phyloP scores from a whole-genome alignment of 2,888 invertebrate species.

The Oxystoma pomonae region DNA sequence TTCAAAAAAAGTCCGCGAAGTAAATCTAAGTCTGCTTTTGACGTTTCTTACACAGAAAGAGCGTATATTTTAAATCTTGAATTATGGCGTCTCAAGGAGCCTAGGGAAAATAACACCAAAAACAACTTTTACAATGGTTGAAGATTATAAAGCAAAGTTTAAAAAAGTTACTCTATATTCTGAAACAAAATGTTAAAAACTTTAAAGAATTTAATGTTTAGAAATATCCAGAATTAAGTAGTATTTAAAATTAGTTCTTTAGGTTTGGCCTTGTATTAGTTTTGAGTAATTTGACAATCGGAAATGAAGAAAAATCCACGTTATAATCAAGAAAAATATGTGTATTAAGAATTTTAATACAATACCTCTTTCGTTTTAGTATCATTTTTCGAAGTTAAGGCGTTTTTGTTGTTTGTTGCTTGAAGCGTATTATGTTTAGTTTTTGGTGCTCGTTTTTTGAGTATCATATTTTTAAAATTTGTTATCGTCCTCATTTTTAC shows the following conservation, averaged over 20 bases:
- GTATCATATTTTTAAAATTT: neutral
- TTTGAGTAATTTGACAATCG: too few species aligned
- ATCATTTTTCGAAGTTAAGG: neutral
- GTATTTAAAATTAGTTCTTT: too few species aligned
- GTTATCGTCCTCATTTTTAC: neutral
- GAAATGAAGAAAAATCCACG: too few species aligned
- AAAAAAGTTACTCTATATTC: neutral
- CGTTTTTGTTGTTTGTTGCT: neutral
- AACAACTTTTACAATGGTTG: conserved; percentile 5
- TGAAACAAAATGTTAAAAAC: too few species aligned
- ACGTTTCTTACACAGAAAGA: conserved; percentile 31
- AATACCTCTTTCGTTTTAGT: neutral
- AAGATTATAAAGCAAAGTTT: neutral
- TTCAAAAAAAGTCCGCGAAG: conserved; percentile 39
- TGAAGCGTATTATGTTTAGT: neutral
- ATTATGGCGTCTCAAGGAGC: conserved; percentile 33
- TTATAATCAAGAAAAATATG: too few species aligned
- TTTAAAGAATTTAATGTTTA: too few species aligned
- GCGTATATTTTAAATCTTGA: conserved; percentile 44
- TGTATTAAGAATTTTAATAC: too few species aligned
- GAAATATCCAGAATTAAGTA: too few species aligned
- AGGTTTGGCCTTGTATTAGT: too few species aligned
- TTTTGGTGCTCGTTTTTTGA: neutral
- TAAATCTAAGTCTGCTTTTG: conserved; percentile 42
- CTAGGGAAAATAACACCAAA: conserved; percentile 22